Percentiles rank a stretch among this genome's conserved stretches.
Conservation (phyloP, 2,797 vertebrate species). For the Microctenopoma lineatum region DNA sequence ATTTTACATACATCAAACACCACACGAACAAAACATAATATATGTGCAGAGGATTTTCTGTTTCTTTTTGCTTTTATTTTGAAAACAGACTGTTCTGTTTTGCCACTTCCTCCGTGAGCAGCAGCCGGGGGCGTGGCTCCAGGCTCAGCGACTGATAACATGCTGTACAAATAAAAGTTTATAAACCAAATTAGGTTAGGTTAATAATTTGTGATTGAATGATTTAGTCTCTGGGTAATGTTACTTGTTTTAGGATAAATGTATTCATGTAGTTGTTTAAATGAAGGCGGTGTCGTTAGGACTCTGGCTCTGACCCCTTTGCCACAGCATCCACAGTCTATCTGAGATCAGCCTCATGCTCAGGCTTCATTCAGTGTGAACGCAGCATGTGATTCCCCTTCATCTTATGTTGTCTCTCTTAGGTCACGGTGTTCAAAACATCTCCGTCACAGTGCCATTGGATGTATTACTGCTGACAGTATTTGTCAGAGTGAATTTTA, state of each 20-base stretch:
- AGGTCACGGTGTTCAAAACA: background rate
- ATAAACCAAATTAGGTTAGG: background rate
- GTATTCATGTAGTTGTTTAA: background rate
- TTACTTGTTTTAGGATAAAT: too few relatives aligned
- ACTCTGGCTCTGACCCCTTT: conserved; percentile 35
- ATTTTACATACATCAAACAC: too few relatives aligned
- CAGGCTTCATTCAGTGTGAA: conserved; percentile 13
- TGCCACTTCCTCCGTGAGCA: background rate
- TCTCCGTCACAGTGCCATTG: too few relatives aligned
- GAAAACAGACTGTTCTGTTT: conserved; percentile 3
- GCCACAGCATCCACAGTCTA: conserved; percentile 11
- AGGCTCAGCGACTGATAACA: background rate
- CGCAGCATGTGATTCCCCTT: conserved; percentile 19
- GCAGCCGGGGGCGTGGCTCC: conserved; percentile 48
- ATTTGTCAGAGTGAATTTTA: too few relatives aligned
- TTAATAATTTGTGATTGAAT: background rate
- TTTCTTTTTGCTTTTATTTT: conserved; percentile 30
- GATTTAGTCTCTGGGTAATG: background rate
- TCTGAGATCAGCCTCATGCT: conserved; percentile 10
- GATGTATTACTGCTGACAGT: too few relatives aligned
- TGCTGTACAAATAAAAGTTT: background rate
- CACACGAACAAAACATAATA: too few relatives aligned
- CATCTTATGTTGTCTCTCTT: background rate
- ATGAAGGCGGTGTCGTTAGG: background rate
- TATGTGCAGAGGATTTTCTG: too few relatives aligned